Evolutionary conservation across 2,888 invertebrate species (phyloP), one percentile per base, ranked within the genome.

Genomic region (Hedya salicella): DNA sequence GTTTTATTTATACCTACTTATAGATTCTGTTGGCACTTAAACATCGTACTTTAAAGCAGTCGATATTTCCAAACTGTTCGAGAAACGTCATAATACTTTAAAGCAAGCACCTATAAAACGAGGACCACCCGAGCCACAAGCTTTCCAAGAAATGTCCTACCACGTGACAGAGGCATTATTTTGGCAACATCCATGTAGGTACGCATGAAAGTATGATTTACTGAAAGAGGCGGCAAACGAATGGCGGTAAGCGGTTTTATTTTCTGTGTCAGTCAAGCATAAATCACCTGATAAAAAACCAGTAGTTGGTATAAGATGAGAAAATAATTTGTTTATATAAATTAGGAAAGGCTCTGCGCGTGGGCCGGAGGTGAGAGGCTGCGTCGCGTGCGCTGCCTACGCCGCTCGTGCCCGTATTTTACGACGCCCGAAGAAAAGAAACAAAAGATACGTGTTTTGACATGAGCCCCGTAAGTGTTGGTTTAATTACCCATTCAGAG

Each of bases 291-390:
- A 74, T 74, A 79, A 75, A 81, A 87, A 83, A 85, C 83, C 88
- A 87, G 88, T 87, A 88, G 88, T 86, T 83, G 79, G 78, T 73
- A 71, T 72, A 75, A 83, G 83, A 85, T 86, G 85, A 78, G 85
- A 85, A 84, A 84, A 85, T 86, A 85, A 87, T 86, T 86, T 87
- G 85, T 87, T 86, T 81, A 85, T 82, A 87, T 86, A 86, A 87
- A 86, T 87, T 83, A 87, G 78, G 78, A 71, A 68, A 74, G 69
- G 78, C 73, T 66, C 60, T 67, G 69, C 39, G 71, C 69, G 73
- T 71, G 87, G 87, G 88, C 87, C 84, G 89, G 87, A 73, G 70
- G 81, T 65, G 69, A 79, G 80, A 73, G 81, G 79, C 82, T 81
- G 80, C 81, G 88, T 74, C 89, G 86, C 85, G 79, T 75, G 83